A percentile compares a stretch with the other conserved stretches of the same genome.
Evolutionary conservation across 2,888 invertebrate species (phyloP).

Genomic region (Scaptomyza polygonia): DNA sequence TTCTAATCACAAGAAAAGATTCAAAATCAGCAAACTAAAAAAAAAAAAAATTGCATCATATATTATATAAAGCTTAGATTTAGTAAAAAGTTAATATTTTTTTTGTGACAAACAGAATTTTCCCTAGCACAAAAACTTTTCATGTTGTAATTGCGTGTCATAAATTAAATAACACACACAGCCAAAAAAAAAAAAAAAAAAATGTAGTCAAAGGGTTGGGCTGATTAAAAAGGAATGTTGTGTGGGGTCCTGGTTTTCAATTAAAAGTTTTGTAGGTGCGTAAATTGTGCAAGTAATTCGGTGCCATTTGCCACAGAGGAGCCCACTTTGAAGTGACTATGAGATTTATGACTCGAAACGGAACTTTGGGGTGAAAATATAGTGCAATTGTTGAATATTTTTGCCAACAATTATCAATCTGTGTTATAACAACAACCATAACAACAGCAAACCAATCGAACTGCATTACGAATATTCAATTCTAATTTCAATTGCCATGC

Average conservation of each 20-base stretch:
- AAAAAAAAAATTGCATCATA: too few relatives aligned
- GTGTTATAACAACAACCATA: constrained; percentile 59
- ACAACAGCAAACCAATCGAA: constrained; percentile 4
- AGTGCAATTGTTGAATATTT: constrained; percentile 45
- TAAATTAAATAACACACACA: constrained; percentile 56
- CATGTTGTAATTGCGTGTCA: constrained; percentile 49
- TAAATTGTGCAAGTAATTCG: constrained; percentile 59
- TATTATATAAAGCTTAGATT: background rate
- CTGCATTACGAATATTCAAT: constrained; percentile 39
- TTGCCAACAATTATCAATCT: constrained; percentile 72
- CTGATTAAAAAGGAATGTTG: constrained; percentile 61
- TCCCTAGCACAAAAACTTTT: constrained; percentile 33
- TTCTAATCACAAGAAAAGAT: too few relatives aligned
- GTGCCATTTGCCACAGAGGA: constrained; percentile 23
- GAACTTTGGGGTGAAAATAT: constrained; percentile 1
- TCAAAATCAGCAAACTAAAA: too few relatives aligned
- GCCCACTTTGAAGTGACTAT: constrained; percentile 41
- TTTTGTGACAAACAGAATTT: constrained; percentile 34
- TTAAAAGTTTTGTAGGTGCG: constrained; percentile 80
- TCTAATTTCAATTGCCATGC: constrained; percentile 47
- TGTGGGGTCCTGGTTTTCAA: constrained; percentile 69
- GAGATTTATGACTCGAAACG: constrained; percentile 38
- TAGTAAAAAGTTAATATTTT: background rate
- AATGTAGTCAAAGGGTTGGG: background rate
- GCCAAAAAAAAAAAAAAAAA: background rate